These are phyloP conservation scores for Myotis myotis DNA, from an alignment of 2,797 vertebrate species.

Conservation along the genomic window DNA sequence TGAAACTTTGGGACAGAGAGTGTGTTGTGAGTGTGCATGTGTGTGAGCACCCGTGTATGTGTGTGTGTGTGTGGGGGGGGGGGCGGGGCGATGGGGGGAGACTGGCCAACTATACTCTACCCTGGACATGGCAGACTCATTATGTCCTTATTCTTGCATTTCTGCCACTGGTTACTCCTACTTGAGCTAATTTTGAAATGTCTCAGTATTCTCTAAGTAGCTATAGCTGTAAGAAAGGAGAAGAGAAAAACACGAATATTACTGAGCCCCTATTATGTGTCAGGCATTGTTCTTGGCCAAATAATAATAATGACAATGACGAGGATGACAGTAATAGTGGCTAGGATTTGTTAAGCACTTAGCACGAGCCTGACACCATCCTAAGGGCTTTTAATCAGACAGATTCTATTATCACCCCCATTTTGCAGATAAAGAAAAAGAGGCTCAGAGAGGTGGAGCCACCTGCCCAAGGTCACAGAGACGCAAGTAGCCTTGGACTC, in stretches of 20 bases:
- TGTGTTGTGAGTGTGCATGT: too few species aligned
- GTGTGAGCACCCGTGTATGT: rapidly evolving
- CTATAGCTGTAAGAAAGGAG: background rate
- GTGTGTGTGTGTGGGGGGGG: rapidly evolving
- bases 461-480: background rate
- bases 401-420: background rate
- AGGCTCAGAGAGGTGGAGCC: background rate
- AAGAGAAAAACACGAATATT: background rate
- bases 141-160: background rate
- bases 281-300: background rate
- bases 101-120: background rate
- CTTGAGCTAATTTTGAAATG: background rate
- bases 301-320: background rate
- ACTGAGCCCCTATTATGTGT: background rate
- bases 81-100: rapidly evolving
- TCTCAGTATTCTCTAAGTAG: background rate
- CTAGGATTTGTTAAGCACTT: background rate
- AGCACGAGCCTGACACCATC: background rate
- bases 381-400: background rate
- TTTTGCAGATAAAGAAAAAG: slow-evolving; percentile 27
- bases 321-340: background rate
- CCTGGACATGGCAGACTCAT: background rate
- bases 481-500: background rate
- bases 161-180: background rate
- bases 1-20: background rate